A percentile compares a stretch with the other conserved stretches of the same genome.
phyloP scores from a whole-genome alignment of 2,797 vertebrate genomes.

The Sebastes dallii region DNA sequence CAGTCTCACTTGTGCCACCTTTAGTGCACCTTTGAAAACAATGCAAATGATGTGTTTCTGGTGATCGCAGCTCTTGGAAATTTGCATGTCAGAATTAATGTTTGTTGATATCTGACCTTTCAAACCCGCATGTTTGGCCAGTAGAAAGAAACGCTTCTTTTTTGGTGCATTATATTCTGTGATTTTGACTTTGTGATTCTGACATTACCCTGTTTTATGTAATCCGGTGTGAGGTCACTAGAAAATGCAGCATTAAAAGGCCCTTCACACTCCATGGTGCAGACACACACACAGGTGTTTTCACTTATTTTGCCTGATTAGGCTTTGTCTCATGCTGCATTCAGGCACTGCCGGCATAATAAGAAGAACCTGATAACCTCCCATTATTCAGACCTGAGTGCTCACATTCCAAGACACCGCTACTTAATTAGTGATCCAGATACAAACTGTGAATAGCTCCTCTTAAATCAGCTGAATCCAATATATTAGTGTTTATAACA shows the following conservation, averaged over 20 bases:
- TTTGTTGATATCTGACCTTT: not conserved
- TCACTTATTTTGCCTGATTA: not conserved
- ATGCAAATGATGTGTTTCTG: not conserved
- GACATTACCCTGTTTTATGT: conserved; percentile 15
- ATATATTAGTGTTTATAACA: not conserved
- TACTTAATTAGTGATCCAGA: not conserved
- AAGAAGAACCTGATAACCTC: not conserved
- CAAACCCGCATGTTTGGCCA: not conserved
- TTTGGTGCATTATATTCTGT: not conserved
- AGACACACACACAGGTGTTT: not conserved
- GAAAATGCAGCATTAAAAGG: conserved; percentile 10
- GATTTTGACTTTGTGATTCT: conserved; percentile 15
- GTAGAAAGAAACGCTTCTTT: not conserved
- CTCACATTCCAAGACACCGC: not conserved
- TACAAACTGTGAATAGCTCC: not conserved
- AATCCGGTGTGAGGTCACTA: not conserved
- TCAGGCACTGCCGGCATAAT: not conserved
- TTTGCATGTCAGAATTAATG: not conserved
- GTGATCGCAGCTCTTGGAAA: not conserved
- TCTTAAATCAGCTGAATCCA: not conserved
- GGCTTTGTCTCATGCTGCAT: not conserved
- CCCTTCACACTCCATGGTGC: conserved; percentile 1
- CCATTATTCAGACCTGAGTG: not conserved
- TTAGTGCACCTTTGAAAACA: not conserved
- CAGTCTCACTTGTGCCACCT: not conserved